Evolutionary conservation across 1,140 invertebrate genomes (phyloP).

Genomic region (Formica selysi): DNA sequence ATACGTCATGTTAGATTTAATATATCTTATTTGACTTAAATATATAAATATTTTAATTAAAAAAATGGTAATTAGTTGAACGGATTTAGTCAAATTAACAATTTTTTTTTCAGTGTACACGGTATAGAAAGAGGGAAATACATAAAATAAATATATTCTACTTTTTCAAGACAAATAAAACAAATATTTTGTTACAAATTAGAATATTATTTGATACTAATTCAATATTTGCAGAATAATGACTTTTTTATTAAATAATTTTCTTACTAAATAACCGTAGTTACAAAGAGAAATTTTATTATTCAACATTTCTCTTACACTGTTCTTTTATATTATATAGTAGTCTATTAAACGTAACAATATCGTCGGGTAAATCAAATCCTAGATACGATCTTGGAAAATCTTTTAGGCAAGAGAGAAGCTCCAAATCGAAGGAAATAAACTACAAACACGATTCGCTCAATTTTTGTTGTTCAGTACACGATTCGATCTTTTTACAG

Average conservation of each 20-base stretch:
- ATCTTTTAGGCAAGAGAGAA: background rate
- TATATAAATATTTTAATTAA: too few species aligned
- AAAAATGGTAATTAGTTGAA: too few species aligned
- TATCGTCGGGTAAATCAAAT: background rate
- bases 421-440: conserved; percentile 49
- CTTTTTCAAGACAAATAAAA: background rate
- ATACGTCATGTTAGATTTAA: too few species aligned
- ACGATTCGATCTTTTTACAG: conserved; percentile 51
- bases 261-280: too few species aligned
- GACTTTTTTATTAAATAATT: background rate
- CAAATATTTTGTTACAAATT: too few species aligned
- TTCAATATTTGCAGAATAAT: background rate
- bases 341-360: background rate
- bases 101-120: too few species aligned
- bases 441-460: conserved; percentile 36
- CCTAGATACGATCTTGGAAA: background rate
- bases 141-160: background rate
- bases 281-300: background rate
- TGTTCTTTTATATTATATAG: background rate
- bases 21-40: too few species aligned
- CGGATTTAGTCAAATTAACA: too few species aligned
- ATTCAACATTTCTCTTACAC: background rate
- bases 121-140: too few species aligned
- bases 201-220: too few species aligned
- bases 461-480: conserved; percentile 42